Conservation (phyloP, 1,140 invertebrate species). For the Oncopodura yosiiana region DNA sequence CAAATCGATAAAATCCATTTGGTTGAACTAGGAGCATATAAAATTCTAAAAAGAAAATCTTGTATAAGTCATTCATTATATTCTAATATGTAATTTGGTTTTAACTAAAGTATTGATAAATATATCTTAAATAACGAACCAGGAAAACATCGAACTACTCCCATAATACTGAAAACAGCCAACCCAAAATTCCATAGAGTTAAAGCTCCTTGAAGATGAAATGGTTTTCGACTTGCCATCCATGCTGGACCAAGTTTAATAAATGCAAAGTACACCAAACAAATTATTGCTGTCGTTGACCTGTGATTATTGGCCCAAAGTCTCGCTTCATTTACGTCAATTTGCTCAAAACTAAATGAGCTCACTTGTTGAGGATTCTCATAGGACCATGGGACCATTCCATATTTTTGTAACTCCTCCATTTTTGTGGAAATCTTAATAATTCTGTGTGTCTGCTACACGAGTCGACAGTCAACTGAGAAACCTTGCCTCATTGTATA, state of each 20-base stretch:
- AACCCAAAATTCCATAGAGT: neutral
- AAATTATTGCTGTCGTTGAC: neutral
- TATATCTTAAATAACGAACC: too few species aligned
- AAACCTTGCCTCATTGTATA: too few species aligned
- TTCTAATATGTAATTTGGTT: too few species aligned
- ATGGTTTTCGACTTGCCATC: neutral
- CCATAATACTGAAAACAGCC: neutral
- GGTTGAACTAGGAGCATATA: neutral
- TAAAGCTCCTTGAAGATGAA: neutral
- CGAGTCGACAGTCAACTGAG: too few species aligned
- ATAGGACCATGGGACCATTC: neutral
- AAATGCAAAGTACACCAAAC: neutral
- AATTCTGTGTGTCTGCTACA: too few species aligned
- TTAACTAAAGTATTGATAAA: too few species aligned
- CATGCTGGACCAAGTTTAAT: neutral
- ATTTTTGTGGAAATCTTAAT: too few species aligned
- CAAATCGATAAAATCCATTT: slow-evolving; percentile 1
- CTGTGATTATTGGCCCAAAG: neutral
- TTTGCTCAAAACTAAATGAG: slow-evolving; percentile 5
- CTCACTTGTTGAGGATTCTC: neutral
- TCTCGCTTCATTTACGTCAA: neutral
- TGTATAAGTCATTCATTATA: too few species aligned
- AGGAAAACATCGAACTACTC: neutral
- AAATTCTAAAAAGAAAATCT: too few species aligned
- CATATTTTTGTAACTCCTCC: too few species aligned